Evolutionary conservation across 2,113 vertebrate genomes (phyloP), one percentile per base, ranked within the genome.

Genomic region (Xenotilapia caudafasciata): DNA sequence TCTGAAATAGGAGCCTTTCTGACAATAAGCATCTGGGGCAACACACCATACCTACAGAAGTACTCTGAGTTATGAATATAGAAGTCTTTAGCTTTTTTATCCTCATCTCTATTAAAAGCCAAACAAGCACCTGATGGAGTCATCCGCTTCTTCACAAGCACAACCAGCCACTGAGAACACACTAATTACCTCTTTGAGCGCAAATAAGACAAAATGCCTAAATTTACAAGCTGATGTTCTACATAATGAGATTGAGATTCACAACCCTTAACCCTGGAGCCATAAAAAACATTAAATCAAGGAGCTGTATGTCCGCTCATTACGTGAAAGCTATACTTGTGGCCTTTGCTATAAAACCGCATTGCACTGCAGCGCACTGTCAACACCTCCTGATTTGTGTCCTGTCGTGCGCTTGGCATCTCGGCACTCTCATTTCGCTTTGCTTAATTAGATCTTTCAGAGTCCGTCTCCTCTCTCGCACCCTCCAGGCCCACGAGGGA

Each of bases 381-480:
- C 92, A 88, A 87, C 92, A 85, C 77, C 60, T 79, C 23, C 87
- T 91, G 89, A 95, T 92, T 93, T 95, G 91, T 93, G 92, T 92
- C 84, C 87, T 33, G 54, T 89, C 88, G 62, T 79, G 82, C 15
- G 13, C 79, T 35, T 60, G 51, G 83, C 82, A 92, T 88, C 92
- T 90, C 77, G 17, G 82, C 90, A 86, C 87, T 88, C 91, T 93
- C 89, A 87, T 91, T 91, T 90, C 38, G 79, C 86, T 89, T 85
- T 84, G 83, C 88, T 89, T 94, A 94, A 95, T 94, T 91, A 93
- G 92, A 94, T 93, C 90, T 91, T 90, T 90, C 84, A 92, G 80
- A 88, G 83, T 65, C 79, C 3, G 31, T 84, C 90, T 90, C 83
- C 82, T 68, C 88, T 92, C 80, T 70, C 82, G 83, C 89, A 88